A percentile compares a stretch with the other conserved stretches of the same genome.
These are phyloP conservation scores for Mesembrinibis cayennensis DNA, from an alignment of 2,113 vertebrate species.

Conservation along the genomic window DNA sequence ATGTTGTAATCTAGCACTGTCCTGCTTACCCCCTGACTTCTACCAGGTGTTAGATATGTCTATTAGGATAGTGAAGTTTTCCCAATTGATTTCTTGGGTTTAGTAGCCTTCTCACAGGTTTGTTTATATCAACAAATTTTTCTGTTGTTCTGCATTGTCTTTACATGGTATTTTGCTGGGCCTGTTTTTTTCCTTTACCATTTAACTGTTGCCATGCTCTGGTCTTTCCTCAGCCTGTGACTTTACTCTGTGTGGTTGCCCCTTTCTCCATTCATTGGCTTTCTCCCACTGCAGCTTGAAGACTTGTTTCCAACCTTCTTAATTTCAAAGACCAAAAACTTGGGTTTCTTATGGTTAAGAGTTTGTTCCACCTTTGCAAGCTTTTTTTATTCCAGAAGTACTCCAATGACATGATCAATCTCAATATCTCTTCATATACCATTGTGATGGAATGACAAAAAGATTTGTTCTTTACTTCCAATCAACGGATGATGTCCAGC, in stretches of 20 bases:
- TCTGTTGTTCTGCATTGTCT: not conserved
- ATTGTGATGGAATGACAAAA: not conserved
- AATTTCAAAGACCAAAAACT: not conserved
- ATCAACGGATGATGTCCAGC: not conserved
- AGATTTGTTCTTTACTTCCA: not conserved
- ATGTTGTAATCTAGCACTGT: not conserved
- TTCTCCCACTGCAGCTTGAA: not conserved
- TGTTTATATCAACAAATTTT: not conserved
- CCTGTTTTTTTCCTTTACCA: not conserved
- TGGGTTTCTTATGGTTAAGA: not conserved
- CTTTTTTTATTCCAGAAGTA: not conserved
- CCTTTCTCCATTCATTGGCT: not conserved
- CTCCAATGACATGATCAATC: not conserved
- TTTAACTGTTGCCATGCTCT: not conserved
- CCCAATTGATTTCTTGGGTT: not conserved
- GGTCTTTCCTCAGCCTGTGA: not conserved
- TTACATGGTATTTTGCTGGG: not conserved
- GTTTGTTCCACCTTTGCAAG: not conserved
- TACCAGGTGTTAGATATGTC: not conserved
- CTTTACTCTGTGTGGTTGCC: not conserved
- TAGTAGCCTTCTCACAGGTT: not conserved
- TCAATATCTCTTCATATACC: not conserved
- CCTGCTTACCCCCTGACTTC: not conserved
- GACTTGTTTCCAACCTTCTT: not conserved
- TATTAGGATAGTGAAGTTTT: not conserved